phyloP scores from a whole-genome alignment of 2,797 vertebrate genomes.

The Coregonus sp. region DNA sequence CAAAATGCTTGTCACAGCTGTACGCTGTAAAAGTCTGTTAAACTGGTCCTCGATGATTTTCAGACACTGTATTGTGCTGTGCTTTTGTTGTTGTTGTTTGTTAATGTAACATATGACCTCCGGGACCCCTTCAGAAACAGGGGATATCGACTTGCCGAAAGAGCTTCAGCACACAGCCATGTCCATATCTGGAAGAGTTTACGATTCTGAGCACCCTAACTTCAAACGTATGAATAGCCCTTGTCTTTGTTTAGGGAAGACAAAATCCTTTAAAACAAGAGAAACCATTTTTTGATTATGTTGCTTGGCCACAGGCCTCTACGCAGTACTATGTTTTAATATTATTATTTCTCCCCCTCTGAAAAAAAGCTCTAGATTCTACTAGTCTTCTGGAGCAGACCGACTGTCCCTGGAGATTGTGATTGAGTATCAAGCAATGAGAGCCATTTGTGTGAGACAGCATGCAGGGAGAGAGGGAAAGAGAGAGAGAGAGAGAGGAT shows the following conservation, averaged over 20 bases:
- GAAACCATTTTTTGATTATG: neutral
- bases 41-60: no score
- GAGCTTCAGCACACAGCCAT: neutral
- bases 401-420: neutral
- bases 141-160: neutral
- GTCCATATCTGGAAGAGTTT: conserved; percentile 10
- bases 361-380: neutral
- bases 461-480: neutral
- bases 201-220: neutral
- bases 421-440: neutral
- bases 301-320: neutral
- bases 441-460: neutral
- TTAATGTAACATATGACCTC: neutral
- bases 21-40: no score
- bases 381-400: conserved; percentile 1
- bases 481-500: no score
- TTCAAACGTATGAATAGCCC: neutral
- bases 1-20: no score
- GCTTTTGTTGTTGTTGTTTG: no score
- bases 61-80: no score
- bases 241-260: neutral
- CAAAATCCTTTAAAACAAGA: neutral
- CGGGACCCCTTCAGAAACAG: neutral
- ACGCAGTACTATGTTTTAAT: neutral
- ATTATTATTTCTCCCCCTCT: neutral